Evolutionary conservation across 2,113 vertebrate species (phyloP), one percentile per base, ranked within the genome.

Genomic region (Phodopus roborovskii): DNA sequence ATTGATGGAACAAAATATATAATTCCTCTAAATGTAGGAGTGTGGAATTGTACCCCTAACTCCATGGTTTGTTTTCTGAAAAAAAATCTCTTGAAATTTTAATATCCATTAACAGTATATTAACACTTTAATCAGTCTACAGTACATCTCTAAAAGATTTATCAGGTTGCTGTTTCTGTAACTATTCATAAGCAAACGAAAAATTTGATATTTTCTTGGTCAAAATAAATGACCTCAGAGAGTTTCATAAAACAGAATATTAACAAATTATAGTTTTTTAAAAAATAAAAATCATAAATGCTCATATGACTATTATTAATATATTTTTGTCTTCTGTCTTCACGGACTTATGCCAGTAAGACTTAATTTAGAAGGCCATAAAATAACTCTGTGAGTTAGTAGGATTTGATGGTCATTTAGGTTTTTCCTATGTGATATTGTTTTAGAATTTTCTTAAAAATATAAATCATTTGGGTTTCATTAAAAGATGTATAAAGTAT

Each of bases 1-100:
- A 83, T 97, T 98, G 98, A 98, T 98, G 97, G 97, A 98, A 98
- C 96, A 98, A 98, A 98, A 98, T 93, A 74, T 98, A 98, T 98
- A 98, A 98, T 97, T 98, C 96, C 94, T 95, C 73, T 98, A 98
- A 98, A 96, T 98, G 93, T 96, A 94, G 39, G 97, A 97, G 93
- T 93, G 64, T 83, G 36, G 66, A 95, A 97, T 97, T 95, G 83
- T 97, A 95, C 90, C 62, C 90, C 60, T 96, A 98, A 90, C 96
- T 74, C 66, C 88, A 68, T 97, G 95, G 93, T 98, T 98, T 95
- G 50, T 94, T 96, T 97, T 95, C 90, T 94, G 82, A 95, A 96
- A 95, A 96, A 95, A 97, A 97, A 0, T 89, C 95, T 96, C 48
- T 97, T n/a, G 62, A 88, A 93, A 96, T 95, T 82, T 91, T 74